phyloP scores from a whole-genome alignment of 2,113 vertebrate species.

The Helogale parvula region DNA sequence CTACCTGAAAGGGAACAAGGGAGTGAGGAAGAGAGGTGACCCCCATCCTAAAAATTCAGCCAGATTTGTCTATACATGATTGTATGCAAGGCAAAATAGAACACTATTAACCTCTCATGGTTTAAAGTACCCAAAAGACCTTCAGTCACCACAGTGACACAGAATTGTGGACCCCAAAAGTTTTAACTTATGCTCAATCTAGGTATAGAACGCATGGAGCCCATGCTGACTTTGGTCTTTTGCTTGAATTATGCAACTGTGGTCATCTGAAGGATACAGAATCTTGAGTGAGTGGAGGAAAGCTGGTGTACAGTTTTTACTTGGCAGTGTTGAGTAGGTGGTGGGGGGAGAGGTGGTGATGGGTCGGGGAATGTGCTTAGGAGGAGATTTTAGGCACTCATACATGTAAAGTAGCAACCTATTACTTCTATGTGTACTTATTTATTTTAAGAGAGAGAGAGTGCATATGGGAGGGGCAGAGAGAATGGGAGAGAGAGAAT shows the following conservation, averaged over 20 bases:
- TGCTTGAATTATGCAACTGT: neutral
- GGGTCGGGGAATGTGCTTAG: rapidly evolving
- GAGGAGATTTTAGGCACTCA: neutral
- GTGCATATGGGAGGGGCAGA: no score
- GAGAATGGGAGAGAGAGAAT: no score
- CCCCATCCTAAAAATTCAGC: neutral
- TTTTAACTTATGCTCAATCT: neutral
- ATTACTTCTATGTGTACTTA: neutral
- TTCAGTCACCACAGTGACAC: neutral
- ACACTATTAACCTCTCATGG: neutral
- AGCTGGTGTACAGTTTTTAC: neutral
- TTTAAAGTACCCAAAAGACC: neutral
- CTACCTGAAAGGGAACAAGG: neutral
- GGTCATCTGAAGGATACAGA: neutral
- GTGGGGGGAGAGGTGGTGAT: no score
- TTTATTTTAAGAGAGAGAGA: no score
- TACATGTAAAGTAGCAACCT: neutral
- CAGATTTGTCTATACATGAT: neutral
- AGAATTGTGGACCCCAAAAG: neutral
- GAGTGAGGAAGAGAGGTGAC: neutral
- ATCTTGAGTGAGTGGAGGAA: neutral
- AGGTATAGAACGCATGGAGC: neutral
- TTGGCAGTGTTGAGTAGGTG: neutral
- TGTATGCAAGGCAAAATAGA: neutral
- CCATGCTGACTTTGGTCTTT: neutral